Evolutionary conservation across 1,140 invertebrate genomes (phyloP), one percentile per base, ranked within the genome.

Genomic region (Drosophila aff.): DNA sequence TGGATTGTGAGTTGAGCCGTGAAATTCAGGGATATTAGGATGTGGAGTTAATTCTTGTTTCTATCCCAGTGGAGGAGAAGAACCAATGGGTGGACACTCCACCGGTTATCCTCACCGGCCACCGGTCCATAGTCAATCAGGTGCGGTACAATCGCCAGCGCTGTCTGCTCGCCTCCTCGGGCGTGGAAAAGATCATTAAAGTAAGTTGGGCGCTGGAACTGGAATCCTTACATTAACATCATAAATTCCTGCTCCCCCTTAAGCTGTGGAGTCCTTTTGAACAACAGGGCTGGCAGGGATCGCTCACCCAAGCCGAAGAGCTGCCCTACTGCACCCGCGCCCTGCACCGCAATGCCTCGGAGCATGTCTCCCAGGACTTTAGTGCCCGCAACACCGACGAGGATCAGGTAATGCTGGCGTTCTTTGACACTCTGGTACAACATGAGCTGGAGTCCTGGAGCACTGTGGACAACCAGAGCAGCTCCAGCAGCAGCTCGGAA

Each of bases 81-180:
- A 83, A 93, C 53, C 93, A 94, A 50, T 95, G 94, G 94, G 94
- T 96, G 9, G 94, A 95, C 69, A 93, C 95, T 44, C 95, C 97
- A 3, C 97, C 98, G 79, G 95, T 98, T 87, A 95, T 98, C 15
- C 92, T 99, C 3, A 95, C 95, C 73, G 98, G 98, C 1, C 98
- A 99, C 93, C 95, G 98, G 63, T 99, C 98, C 1, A 99, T 99
- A 76, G 98, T 99, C 0, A 99, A 99, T 94, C 98, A 99, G 95
- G 98, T 99, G 43, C 95, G 98, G 8, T 99, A 97, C 87, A 98
- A 98, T 93, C 95, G 95, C 41, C 93, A 96, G 23, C 97, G 96
- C 91, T 96, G 96, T 86, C 93, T 98, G 3, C 95, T 99, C 40
- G 97, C 98, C 4, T 98, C 98, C 0, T 99, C 98, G 1, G 98